phyloP scores from a whole-genome alignment of 2,888 invertebrate genomes.

The Dasysyrphus albostriatus region DNA sequence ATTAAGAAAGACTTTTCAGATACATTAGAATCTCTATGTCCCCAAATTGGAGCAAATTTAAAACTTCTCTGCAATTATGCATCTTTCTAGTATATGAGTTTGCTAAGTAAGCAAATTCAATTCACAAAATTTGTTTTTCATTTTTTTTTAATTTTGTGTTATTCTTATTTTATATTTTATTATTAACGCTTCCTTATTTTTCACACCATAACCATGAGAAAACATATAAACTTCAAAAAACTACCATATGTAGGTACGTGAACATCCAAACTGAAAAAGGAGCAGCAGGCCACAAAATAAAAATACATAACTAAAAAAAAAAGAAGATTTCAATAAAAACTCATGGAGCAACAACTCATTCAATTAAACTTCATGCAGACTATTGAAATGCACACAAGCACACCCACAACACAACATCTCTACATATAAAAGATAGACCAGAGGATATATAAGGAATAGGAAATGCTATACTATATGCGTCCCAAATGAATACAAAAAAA shows the following conservation, averaged over 20 bases:
- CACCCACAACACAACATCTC: background rate
- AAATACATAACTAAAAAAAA: conserved; percentile 15
- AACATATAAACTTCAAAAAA: conserved; percentile 19
- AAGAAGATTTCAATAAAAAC: conserved; percentile 63
- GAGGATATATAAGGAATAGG: conserved; percentile 9
- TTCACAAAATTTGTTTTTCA: conserved; percentile 40
- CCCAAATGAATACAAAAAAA: conserved; percentile 56
- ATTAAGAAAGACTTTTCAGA: background rate
- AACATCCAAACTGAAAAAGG: conserved; percentile 4
- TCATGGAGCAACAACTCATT: conserved; percentile 69
- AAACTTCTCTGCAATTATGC: conserved; percentile 24
- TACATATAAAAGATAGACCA: background rate
- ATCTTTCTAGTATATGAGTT: background rate
- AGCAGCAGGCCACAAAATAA: conserved; percentile 25
- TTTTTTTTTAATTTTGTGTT: conserved; percentile 9
- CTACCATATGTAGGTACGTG: background rate
- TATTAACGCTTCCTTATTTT: conserved; percentile 44
- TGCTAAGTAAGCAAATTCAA: conserved; percentile 55
- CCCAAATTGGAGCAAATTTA: conserved; percentile 32
- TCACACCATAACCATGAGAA: conserved; percentile 36
- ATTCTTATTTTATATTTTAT: background rate
- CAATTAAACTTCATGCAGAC: conserved; percentile 71
- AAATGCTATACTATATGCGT: conserved; percentile 19
- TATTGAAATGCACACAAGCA: conserved; percentile 62
- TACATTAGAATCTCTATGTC: background rate